These are phyloP conservation scores for Toxonevra muliebris DNA, from an alignment of 2,888 invertebrate genomes.

Conservation along the genomic window DNA sequence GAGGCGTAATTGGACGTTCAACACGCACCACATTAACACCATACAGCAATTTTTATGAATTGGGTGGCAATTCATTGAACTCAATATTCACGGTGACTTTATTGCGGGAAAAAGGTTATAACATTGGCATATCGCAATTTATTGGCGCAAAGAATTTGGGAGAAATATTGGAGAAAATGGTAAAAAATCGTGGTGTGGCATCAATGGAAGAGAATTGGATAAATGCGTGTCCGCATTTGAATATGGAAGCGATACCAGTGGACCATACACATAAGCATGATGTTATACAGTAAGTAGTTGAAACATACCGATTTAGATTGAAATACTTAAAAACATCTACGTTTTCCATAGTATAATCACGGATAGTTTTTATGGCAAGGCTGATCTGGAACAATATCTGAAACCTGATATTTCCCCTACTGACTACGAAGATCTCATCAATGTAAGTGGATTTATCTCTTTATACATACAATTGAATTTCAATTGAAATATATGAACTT, in stretches of 20 bases:
- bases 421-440: conserved; percentile 77
- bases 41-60: conserved; percentile 80
- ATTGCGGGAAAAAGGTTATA: conserved; percentile 79
- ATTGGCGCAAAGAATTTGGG: conserved; percentile 76
- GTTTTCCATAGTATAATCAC: conserved; percentile 76
- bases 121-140: conserved; percentile 85
- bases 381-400: conserved; percentile 83
- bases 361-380: conserved; percentile 85
- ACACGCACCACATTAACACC: conserved; percentile 71
- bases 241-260: conserved; percentile 57
- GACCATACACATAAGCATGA: conserved; percentile 70
- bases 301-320: background rate
- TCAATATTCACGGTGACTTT: conserved; percentile 84
- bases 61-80: conserved; percentile 88
- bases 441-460: conserved; percentile 51
- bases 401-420: conserved; percentile 73
- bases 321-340: background rate
- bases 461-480: background rate
- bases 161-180: conserved; percentile 74
- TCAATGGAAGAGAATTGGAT: conserved; percentile 56
- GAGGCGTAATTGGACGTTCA: conserved; percentile 75
- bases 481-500: background rate
- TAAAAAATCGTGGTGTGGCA: conserved; percentile 49
- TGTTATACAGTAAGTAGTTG: conserved; percentile 74
- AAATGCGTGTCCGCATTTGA: conserved; percentile 55